These are phyloP conservation scores for Catalaphyllia jardinei DNA, from an alignment of 64 coral and sea anemone species.

Conservation along the genomic window DNA sequence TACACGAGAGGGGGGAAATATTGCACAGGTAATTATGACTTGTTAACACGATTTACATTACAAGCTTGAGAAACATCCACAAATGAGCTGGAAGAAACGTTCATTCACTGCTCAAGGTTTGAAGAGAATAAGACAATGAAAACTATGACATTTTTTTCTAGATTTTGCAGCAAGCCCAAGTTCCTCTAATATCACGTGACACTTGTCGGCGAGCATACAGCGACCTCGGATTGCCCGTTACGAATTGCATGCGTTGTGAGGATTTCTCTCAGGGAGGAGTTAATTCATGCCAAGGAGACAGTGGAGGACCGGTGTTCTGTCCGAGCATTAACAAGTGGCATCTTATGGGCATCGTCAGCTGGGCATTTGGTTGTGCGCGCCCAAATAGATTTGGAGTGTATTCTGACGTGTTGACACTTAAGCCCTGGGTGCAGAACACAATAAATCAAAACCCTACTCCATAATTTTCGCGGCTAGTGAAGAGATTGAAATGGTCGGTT, in stretches of 20 bases:
- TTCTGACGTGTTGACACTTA: constrained; percentile 79
- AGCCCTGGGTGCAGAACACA: constrained; percentile 78
- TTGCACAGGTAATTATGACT: background rate
- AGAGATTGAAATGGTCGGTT: no score
- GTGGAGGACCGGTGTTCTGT: constrained; percentile 85
- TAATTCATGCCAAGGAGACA: constrained; percentile 90
- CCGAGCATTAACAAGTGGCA: constrained; percentile 49
- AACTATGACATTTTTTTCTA: background rate
- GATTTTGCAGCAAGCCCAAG: constrained; percentile 65
- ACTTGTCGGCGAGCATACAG: constrained; percentile 61
- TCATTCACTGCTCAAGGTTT: no score
- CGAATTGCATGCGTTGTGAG: constrained; percentile 86
- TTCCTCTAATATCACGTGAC: constrained; percentile 63
- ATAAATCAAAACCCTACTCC: constrained; percentile 19
- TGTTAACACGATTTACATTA: no score
- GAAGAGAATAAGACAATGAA: no score
- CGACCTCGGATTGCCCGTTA: constrained; percentile 54
- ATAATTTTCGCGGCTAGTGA: no score
- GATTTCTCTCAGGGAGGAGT: constrained; percentile 65
- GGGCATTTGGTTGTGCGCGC: constrained; percentile 87
- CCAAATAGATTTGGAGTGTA: constrained; percentile 82
- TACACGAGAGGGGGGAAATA: background rate
- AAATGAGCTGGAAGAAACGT: no score
- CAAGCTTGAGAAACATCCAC: no score
- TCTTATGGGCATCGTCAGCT: constrained; percentile 77